Conservation (phyloP, 2,888 invertebrate species). For the Electrophaes corylata region DNA sequence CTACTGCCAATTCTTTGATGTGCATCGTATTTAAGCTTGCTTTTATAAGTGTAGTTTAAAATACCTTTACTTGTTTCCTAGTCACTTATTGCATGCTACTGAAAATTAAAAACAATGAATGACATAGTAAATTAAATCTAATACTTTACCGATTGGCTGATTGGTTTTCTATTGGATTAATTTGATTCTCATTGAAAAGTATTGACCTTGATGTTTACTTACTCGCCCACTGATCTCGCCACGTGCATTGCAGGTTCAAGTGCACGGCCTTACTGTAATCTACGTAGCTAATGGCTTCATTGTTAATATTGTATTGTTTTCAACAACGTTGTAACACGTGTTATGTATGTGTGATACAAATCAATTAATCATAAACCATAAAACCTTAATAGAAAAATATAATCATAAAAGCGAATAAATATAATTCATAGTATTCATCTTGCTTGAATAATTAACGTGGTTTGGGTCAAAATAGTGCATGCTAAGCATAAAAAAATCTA, state of each 20-base stretch:
- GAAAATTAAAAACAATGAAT: neutral
- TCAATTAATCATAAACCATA: neutral
- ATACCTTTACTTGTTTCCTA: neutral
- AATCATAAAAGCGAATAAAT: neutral
- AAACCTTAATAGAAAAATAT: neutral
- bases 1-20: neutral
- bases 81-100: neutral
- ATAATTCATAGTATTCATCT: neutral
- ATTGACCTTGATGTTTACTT: slow-evolving; percentile 20
- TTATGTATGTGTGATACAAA: neutral
- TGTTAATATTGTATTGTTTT: slow-evolving; percentile 15
- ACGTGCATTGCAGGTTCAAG: slow-evolving; percentile 3
- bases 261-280: neutral
- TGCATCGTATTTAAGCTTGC: neutral
- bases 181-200: slow-evolving; percentile 16
- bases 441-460: slow-evolving; percentile 12
- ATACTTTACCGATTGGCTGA: neutral
- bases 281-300: slow-evolving; percentile 3
- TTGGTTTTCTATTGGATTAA: neutral
- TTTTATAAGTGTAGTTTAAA: neutral
- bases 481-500: slow-evolving; percentile 3
- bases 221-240: neutral
- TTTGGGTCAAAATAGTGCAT: slow-evolving; percentile 8
- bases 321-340: slow-evolving; percentile 8
- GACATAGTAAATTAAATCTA: neutral